Evolutionary conservation across 2,888 invertebrate genomes (phyloP).

Genomic region (Drosophila fulvimacula): DNA sequence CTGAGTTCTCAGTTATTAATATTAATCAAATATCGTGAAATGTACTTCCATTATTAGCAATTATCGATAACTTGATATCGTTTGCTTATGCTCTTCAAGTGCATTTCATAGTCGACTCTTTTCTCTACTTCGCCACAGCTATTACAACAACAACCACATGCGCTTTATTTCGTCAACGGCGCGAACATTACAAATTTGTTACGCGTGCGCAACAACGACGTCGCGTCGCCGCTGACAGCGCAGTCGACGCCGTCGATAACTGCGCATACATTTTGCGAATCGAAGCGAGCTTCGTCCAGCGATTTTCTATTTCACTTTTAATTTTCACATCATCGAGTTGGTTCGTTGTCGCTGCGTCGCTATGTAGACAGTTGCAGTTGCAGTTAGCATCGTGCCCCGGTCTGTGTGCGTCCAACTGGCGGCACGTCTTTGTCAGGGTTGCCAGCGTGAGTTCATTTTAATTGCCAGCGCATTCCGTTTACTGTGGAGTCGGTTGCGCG

Average conservation of each 20-base stretch:
- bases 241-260: slow-evolving; percentile 7
- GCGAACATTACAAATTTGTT: slow-evolving; percentile 70
- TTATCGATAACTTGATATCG: slow-evolving; percentile 9
- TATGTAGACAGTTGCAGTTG: slow-evolving; percentile 49
- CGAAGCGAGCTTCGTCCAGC: slow-evolving; percentile 37
- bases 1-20: no score
- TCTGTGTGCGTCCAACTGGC: slow-evolving; percentile 43
- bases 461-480: slow-evolving; percentile 70
- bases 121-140: slow-evolving; percentile 1
- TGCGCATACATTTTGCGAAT: slow-evolving; percentile 33
- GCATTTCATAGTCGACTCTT: slow-evolving; percentile 37
- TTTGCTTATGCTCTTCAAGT: not conserved
- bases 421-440: slow-evolving; percentile 72
- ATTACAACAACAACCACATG: slow-evolving; percentile 3
- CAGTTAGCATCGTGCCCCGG: slow-evolving; percentile 33
- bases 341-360: slow-evolving; percentile 1
- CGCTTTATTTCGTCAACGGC: slow-evolving; percentile 43
- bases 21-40: no score
- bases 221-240: slow-evolving; percentile 14
- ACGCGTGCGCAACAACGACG: slow-evolving; percentile 56
- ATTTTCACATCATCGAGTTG: slow-evolving; percentile 39
- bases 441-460: slow-evolving; percentile 79
- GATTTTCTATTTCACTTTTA: slow-evolving; percentile 48
- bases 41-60: not conserved
- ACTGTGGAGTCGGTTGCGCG: slow-evolving; percentile 6